A percentile compares a stretch with the other conserved stretches of the same genome.
Evolutionary conservation across 2,888 invertebrate species (phyloP).

Genomic region (Sepioteuthis lessoniana): DNA sequence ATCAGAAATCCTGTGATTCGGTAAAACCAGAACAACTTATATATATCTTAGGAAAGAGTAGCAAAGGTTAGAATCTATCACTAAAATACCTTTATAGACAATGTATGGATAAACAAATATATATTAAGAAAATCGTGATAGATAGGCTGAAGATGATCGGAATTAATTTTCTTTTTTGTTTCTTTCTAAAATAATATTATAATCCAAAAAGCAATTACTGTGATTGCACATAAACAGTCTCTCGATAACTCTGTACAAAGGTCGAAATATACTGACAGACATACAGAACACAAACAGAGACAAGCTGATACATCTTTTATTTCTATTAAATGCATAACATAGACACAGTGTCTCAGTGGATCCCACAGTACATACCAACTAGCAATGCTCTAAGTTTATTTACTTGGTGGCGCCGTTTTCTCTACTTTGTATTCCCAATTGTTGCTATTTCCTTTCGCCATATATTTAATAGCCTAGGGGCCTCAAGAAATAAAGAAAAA

Average conservation of each 20-base stretch:
- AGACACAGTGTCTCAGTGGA: not conserved
- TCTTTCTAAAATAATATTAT: no score
- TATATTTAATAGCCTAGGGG: not conserved
- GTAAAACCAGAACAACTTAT: no score
- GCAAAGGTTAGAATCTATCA: no score
- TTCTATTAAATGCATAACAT: not conserved
- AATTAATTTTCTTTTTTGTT: no score
- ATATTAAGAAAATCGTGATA: no score
- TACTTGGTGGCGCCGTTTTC: not conserved
- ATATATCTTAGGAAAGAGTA: no score
- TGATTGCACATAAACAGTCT: not conserved
- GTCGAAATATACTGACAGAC: not conserved
- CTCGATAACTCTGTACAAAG: not conserved
- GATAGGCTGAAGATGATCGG: no score
- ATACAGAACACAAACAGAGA: not conserved
- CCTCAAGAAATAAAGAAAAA: not conserved
- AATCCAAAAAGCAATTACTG: not conserved
- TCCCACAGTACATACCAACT: not conserved
- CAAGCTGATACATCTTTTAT: not conserved
- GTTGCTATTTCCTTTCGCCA: constrained; percentile 23
- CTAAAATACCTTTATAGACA: no score
- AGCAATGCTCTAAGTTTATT: not conserved
- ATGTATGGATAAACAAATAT: no score
- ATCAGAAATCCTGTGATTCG: no score
- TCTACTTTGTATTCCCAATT: not conserved